Conservation (phyloP, 2,797 vertebrate genomes). For the Anabas testudineus region DNA sequence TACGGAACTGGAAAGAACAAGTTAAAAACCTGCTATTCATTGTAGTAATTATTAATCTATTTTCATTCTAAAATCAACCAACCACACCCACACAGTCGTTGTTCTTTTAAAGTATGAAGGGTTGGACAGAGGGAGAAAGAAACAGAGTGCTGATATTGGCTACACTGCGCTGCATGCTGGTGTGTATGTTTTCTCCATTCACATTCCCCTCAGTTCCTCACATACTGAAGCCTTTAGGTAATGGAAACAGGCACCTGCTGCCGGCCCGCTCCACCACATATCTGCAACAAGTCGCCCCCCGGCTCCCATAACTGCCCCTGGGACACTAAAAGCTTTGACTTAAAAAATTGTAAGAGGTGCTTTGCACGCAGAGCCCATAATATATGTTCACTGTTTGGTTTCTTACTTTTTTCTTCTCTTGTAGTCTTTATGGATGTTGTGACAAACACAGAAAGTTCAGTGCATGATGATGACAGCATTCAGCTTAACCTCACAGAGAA, state of each 20-base stretch:
- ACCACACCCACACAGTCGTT: background rate
- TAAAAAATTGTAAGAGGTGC: constrained; percentile 72
- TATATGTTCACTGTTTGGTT: constrained; percentile 61
- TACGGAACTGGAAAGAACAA: constrained; percentile 15
- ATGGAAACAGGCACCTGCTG: constrained; percentile 88
- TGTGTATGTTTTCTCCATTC: constrained; percentile 56
- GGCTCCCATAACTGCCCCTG: constrained; percentile 68
- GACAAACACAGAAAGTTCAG: constrained; percentile 47
- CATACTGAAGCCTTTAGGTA: constrained; percentile 81
- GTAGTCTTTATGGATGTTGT: constrained; percentile 56
- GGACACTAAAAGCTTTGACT: constrained; percentile 72
- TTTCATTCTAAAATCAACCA: constrained; percentile 11
- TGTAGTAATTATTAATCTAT: background rate
- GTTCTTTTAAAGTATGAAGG: constrained; percentile 12
- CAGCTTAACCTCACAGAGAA: too few relatives aligned
- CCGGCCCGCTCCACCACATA: constrained; percentile 56
- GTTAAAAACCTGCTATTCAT: background rate
- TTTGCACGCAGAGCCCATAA: constrained; percentile 78
- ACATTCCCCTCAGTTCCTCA: constrained; percentile 67
- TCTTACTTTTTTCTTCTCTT: constrained; percentile 57
- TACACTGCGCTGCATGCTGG: constrained; percentile 32
- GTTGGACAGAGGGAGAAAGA: constrained; percentile 1
- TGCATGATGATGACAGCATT: too few relatives aligned
- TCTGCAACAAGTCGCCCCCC: constrained; percentile 64
- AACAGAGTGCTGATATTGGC: constrained; percentile 18